Evolutionary conservation across 2,797 vertebrate genomes (phyloP), one percentile per base, ranked within the genome.

Genomic region (Halcyon leucocephala): DNA sequence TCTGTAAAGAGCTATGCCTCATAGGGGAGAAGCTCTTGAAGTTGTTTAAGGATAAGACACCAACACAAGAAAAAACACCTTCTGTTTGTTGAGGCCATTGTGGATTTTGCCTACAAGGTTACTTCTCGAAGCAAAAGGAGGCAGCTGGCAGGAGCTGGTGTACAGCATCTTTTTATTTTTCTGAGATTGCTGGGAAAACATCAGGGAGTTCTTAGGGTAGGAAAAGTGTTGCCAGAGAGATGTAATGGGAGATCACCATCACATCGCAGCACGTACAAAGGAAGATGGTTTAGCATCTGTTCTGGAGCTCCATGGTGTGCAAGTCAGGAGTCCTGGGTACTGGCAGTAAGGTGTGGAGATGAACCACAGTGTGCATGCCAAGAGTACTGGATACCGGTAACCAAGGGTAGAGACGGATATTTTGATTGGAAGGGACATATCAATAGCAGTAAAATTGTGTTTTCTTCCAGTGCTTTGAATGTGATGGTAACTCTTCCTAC

Each of bases 41-140:
- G 35, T 37, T 74, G 21, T 52, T 93, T 80, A n/a, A 71, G 65
- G 26, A 48, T 60, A 57, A 83, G 72, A 42, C 0, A 15, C 7
- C 4, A 5, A 66, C 26, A 72, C 29, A 44, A 64, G 69, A 85
- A 81, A 76, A 83, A 12, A 0, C 51, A 17, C 22, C 13, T 82
- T 79, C 51, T 72, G 60, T 82, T 87, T 86, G 13, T 62, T 41
- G 25, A 94, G 33, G 35, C 33, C 42, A 12, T 66, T 60, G 77
- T 37, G 29, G 49, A 60, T 80, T 95, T 74, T 93, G 69, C 72
- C 71, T 96, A 29, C 72, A 52, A 70, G 69, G 62, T 67, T 91
- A 60, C 72, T 65, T 87, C 89, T 76, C 76, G 58, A 96, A 76
- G 65, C 66, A 88, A 87, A 89, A 76, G 29, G 70, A 85, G 92